A percentile compares a stretch with the other conserved stretches of the same genome.
Evolutionary conservation across 2,113 vertebrate genomes (phyloP).

Genomic region (Heloderma charlesbogerti): DNA sequence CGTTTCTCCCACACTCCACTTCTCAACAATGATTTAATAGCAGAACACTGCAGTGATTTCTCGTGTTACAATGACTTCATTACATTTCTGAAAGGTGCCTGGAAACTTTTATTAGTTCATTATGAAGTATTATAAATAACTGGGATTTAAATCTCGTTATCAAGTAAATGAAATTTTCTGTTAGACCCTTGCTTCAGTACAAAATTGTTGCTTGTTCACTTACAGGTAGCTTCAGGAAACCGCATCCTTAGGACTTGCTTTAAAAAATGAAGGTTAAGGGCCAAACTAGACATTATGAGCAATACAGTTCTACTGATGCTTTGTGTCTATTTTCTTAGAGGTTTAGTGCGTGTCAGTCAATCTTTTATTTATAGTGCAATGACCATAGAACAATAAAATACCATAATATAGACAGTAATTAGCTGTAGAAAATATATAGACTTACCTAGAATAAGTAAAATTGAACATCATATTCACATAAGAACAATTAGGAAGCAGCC

Average conservation of each 20-base stretch:
- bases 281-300: accelerated
- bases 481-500: neutral
- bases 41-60: slow-evolving; percentile 3
- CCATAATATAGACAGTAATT: neutral
- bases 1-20: neutral
- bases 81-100: slow-evolving; percentile 31
- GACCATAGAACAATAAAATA: neutral
- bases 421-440: neutral
- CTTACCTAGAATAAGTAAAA: neutral
- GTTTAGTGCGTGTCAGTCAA: neutral
- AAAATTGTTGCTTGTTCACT: neutral
- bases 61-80: slow-evolving; percentile 27
- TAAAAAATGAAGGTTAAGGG: neutral
- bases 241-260: neutral
- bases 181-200: neutral
- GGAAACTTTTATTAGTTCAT: neutral
- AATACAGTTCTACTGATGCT: neutral
- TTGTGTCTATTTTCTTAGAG: neutral
- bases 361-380: neutral
- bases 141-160: slow-evolving; percentile 13
- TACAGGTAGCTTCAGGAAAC: slow-evolving; percentile 2
- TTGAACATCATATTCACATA: neutral
- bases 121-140: slow-evolving; percentile 41
- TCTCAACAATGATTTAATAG: slow-evolving; percentile 6
- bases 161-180: slow-evolving; percentile 11